Evolutionary conservation across 2,797 vertebrate species (phyloP), one percentile per base, ranked within the genome.

Genomic region (Lindbergichthys nudifrons): DNA sequence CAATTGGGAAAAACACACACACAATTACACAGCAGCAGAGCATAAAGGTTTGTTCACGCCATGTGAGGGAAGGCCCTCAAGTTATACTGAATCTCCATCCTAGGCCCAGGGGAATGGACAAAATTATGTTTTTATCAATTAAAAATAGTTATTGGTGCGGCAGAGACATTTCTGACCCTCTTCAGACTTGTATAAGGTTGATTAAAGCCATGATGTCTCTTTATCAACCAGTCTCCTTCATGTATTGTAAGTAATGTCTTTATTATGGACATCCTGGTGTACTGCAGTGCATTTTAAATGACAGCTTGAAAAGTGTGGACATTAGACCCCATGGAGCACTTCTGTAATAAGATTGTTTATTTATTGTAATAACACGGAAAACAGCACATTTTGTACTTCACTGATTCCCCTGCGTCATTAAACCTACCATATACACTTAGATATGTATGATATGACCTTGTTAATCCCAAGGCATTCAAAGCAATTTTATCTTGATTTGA

Each of bases 81-180:
- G 95, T 96, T 95, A 94, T 93, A 95, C 95, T 95, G 95, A 95
- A 96, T 95, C 94, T 93, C 95, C 92, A 89, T 96, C 96, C 95
- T 94, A 87, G 67, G 95, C 96, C 95, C 94, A 87, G 68, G 95
- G 95, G 95, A 96, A 82, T 80, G 87, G 79, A 94, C 93, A 95
- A 89, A 96, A 96, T 96, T 89, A 95, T 96, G 95, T 96, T 95
- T 96, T 96, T 95, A 97, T 96, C 96, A 97, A 97, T 97, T 97
- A 82, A 97, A 97, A 97, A 95, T 96, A 96, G 96, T 96, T 96
- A 94, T 94, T 95, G 94, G 94, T 93, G 94, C 93, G 92, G 93
- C 90, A 50, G 59, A 81, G 80, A 75, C 50, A 94, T 95, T 95
- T 95, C 94, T 94, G 92, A 92, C 93, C 94, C 92, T 95, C 92